Percentiles rank a stretch among this genome's conserved stretches.
Evolutionary conservation across 2,888 invertebrate genomes (phyloP).

Genomic region (Rhagonycha lutea): DNA sequence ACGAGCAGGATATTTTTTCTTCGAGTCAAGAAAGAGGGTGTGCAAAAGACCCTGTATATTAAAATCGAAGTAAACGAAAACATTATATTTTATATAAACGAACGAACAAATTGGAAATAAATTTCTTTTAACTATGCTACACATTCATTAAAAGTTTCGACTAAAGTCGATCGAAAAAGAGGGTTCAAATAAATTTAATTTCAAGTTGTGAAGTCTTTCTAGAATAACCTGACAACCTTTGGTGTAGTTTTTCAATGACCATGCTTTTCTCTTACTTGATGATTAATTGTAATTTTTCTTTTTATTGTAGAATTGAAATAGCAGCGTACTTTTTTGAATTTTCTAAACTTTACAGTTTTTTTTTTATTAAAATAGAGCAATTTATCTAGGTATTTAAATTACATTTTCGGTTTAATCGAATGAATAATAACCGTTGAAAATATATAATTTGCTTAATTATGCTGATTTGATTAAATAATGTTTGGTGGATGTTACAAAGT

Average conservation of each 20-base stretch:
- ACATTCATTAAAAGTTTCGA: neutral
- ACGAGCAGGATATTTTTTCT: too few species aligned
- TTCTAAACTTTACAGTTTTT: neutral
- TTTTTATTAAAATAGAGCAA: neutral
- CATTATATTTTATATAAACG: neutral
- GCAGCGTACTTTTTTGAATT: neutral
- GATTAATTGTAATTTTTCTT: neutral
- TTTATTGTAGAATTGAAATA: neutral
- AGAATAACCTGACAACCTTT: neutral
- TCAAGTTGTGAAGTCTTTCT: neutral
- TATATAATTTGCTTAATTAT: neutral
- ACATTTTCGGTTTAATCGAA: neutral
- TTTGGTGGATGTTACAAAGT: neutral
- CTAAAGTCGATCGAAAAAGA: neutral
- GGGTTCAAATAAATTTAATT: slow-evolving; percentile 1
- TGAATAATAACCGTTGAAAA: neutral
- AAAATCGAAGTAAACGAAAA: too few species aligned
- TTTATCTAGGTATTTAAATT: neutral
- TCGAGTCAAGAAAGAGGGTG: too few species aligned
- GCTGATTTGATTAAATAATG: neutral
- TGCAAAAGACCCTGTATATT: too few species aligned
- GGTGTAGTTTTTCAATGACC: neutral
- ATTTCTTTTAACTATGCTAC: neutral
- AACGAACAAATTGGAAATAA: neutral
- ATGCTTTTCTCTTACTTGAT: neutral